Conservation (phyloP, 2,113 vertebrate genomes). For the Heloderma charlesbogerti region DNA sequence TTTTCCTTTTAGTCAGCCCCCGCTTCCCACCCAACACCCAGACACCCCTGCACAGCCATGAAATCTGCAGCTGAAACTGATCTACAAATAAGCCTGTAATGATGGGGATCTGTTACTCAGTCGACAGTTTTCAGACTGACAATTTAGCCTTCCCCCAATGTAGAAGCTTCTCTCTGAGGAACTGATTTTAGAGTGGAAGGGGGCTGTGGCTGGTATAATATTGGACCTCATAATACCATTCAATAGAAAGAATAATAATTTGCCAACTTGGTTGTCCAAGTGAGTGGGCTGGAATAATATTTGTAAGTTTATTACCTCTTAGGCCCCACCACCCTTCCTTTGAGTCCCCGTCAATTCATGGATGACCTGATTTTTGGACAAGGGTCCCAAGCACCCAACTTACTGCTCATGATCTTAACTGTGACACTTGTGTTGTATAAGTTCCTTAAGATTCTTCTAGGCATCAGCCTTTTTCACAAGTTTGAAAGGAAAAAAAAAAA, state of each 20-base stretch:
- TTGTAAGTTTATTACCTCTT: background rate
- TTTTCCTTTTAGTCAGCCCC: background rate
- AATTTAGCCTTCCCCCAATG: constrained; percentile 14
- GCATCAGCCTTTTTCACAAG: background rate
- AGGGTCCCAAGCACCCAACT: background rate
- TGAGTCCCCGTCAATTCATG: background rate
- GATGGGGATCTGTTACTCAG: background rate
- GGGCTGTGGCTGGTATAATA: background rate
- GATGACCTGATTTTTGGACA: background rate
- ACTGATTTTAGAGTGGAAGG: constrained; percentile 23
- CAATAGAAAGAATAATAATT: background rate
- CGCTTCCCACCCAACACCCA: background rate
- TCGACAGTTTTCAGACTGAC: background rate
- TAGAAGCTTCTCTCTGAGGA: constrained; percentile 28
- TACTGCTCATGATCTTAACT: background rate
- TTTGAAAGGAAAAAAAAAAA: background rate
- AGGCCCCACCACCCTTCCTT: background rate
- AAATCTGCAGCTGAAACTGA: background rate
- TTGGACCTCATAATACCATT: background rate
- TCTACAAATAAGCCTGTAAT: background rate
- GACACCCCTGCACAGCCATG: background rate
- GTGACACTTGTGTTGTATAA: background rate
- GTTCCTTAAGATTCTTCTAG: background rate
- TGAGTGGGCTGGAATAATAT: background rate
- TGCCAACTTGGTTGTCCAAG: no score